A percentile compares a stretch with the other conserved stretches of the same genome.
Evolutionary conservation across 2,888 invertebrate genomes (phyloP).

Genomic region (Nephrotoma appendiculata): DNA sequence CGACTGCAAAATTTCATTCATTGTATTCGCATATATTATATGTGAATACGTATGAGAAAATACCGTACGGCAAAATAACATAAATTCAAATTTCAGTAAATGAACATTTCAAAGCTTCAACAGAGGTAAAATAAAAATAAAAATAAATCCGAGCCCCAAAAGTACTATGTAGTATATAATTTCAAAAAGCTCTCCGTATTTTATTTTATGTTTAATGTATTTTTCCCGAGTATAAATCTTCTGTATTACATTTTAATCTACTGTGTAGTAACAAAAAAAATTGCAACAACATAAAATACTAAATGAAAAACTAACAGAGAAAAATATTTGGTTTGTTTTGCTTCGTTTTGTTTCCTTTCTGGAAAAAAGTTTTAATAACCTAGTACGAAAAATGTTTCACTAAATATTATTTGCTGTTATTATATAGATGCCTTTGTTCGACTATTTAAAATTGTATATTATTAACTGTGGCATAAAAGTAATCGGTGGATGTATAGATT

Average conservation of each 20-base stretch:
- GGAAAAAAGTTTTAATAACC: not conserved
- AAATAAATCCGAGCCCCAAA: not conserved
- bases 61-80: not conserved
- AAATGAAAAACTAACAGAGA: not conserved
- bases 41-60: no score
- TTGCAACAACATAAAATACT: not conserved
- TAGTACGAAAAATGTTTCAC: not conserved
- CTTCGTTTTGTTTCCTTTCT: not conserved
- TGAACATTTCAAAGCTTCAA: not conserved
- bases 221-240: not conserved
- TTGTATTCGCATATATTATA: no score
- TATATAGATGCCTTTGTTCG: not conserved
- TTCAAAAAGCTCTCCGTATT: not conserved
- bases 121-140: not conserved
- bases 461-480: not conserved
- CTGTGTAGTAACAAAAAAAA: not conserved
- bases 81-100: not conserved
- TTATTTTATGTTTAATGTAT: not conserved
- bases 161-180: not conserved
- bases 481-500: not conserved
- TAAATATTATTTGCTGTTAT: not conserved
- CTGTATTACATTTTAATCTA: not conserved
- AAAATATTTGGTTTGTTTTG: not conserved
- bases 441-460: not conserved
- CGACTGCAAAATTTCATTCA: no score